Evolutionary conservation across 2,113 vertebrate species (phyloP).

Genomic region (Mirounga angustirostris): DNA sequence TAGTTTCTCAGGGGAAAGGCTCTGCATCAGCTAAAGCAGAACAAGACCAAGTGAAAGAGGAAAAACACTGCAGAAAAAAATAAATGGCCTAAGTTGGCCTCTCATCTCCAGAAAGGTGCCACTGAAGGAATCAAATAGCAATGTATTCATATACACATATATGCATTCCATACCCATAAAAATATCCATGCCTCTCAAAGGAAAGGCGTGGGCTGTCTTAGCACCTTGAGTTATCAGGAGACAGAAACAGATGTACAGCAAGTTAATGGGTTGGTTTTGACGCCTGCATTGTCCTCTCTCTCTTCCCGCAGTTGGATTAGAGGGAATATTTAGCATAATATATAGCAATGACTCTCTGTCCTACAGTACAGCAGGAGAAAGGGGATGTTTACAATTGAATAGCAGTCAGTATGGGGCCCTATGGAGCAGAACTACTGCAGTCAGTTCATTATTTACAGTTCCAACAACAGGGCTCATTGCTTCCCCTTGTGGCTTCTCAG

Average conservation of each 20-base stretch:
- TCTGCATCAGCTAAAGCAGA: not conserved
- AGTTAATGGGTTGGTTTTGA: constrained; percentile 63
- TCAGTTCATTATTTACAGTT: constrained; percentile 50
- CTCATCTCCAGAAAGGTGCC: constrained; percentile 23
- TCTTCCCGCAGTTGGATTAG: constrained; percentile 40
- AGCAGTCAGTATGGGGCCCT: not conserved
- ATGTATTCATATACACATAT: not conserved
- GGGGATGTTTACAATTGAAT: constrained; percentile 66
- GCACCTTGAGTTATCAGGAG: constrained; percentile 64
- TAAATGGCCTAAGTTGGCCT: not conserved
- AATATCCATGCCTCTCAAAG: constrained; percentile 53
- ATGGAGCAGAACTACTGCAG: not conserved
- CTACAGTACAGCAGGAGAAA: constrained; percentile 5
- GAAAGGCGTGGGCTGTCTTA: not conserved
- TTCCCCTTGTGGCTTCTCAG: constrained; percentile 24
- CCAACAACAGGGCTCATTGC: constrained; percentile 6
- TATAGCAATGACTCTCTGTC: constrained; percentile 52
- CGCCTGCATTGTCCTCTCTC: constrained; percentile 53
- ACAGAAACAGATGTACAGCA: constrained; percentile 61
- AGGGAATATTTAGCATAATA: constrained; percentile 80
- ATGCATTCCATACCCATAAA: constrained; percentile 37
- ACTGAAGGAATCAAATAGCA: constrained; percentile 53
- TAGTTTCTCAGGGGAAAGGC: not conserved
- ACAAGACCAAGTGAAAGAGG: not conserved
- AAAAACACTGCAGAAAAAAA: constrained; percentile 22